Evolutionary conservation across 2,888 invertebrate species (phyloP), one percentile per base, ranked within the genome.

Genomic region (Agrochola circellaris): DNA sequence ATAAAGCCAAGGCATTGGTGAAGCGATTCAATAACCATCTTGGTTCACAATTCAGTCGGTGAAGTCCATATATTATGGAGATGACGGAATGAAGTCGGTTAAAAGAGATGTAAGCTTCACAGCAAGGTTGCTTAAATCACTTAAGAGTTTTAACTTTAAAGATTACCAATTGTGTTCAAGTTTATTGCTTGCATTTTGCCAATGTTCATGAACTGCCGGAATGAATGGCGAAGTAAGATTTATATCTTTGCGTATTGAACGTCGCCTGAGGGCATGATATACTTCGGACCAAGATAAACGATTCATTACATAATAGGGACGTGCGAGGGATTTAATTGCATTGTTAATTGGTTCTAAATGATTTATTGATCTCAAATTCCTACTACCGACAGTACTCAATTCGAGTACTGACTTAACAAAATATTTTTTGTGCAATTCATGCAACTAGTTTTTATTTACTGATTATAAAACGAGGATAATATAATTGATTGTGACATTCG

Each of bases 171-270:
- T 82, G 61, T 85, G 45, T 66, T 75, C 23, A 82, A 82, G 69
- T 82, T 82, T 82, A 82, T 85, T 66, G 82, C 66, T 75, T 66
- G 58, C 74, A 73, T 83, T 81, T 69, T 56, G 60, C 75, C 73
- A 62, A 73, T 70, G 84, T 62, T 79, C 75, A 69, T 80, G 85
- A 89, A 26, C 86, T 87, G 87, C 83, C 87, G 89, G 87, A 89
- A 87, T 85, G 1, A 75, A 77, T 72, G 58, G 51, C 51, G 60
- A 48, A 60, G 34, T n/a, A 69, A 87, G 77, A 79, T 89, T 83
- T 73, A 77, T 89, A 76, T 75, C 26, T 67, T 65, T 51, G 66
- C 69, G 68, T 83, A 54, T 74, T 48, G 62, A 45, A 72, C 58
- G 2, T 58, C 73, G 86, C 88, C 74, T 23, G 71, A 34, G 65